phyloP scores from a whole-genome alignment of 2,797 vertebrate species.

The Sebastes kiyomatsui region DNA sequence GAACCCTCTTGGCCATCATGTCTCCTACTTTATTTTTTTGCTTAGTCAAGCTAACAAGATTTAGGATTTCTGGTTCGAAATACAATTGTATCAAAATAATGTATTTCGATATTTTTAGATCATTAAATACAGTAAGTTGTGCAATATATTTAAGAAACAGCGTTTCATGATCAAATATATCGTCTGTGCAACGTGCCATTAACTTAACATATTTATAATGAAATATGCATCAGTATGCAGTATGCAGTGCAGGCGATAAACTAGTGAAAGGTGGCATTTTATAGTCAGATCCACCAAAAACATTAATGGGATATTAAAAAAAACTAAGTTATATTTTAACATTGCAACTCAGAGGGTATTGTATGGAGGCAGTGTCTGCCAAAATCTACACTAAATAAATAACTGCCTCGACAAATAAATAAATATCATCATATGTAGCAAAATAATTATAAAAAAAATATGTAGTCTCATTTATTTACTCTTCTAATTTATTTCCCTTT shows the following conservation, averaged over 20 bases:
- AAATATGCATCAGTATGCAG: too few species aligned
- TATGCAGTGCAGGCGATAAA: neutral
- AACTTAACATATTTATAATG: neutral
- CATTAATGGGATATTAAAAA: neutral
- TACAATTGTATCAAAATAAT: neutral
- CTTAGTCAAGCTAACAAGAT: neutral
- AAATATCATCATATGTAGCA: too few species aligned
- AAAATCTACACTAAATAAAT: too few species aligned
- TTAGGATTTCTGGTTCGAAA: neutral
- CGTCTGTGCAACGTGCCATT: neutral
- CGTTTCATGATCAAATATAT: neutral
- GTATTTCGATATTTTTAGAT: neutral
- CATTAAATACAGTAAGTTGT: neutral
- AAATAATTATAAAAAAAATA: too few species aligned
- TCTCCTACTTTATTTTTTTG: neutral
- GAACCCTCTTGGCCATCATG: neutral
- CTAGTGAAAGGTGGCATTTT: neutral
- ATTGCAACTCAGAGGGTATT: too few species aligned
- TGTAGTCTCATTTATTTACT: too few species aligned
- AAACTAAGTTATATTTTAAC: too few species aligned
- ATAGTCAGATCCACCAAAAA: neutral
- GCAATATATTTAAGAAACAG: too few species aligned
- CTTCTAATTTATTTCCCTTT: too few species aligned
- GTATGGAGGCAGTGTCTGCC: rapidly evolving
- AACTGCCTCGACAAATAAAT: too few species aligned